Percentiles rank a stretch among this genome's conserved stretches.
phyloP scores from a whole-genome alignment of 2,113 vertebrate species.

The Stigmatopora nigra region DNA sequence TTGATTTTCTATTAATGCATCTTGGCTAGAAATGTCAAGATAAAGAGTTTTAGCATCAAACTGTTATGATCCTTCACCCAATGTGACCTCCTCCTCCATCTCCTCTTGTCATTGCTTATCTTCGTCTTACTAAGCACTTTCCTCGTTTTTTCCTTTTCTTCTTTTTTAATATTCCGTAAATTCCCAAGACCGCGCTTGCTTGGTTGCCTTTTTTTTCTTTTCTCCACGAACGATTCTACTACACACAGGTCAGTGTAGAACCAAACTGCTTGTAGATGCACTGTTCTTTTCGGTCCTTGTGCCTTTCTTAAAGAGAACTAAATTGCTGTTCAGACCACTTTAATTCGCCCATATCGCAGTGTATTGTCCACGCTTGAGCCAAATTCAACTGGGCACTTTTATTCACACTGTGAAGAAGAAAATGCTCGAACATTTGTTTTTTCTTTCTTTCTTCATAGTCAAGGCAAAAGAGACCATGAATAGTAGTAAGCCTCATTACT shows the following conservation, averaged over 20 bases:
- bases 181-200: conserved; percentile 12
- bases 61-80: conserved; percentile 1
- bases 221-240: conserved; percentile 2
- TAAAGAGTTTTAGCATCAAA: neutral
- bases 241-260: conserved; percentile 3
- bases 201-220: conserved; percentile 6
- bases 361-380: conserved; percentile 18
- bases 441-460: conserved; percentile 28
- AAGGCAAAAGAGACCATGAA: conserved; percentile 50
- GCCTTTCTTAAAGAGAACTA: conserved; percentile 11
- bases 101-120: conserved; percentile 7
- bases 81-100: neutral
- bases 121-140: conserved; percentile 6
- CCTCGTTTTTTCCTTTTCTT: neutral
- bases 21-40: neutral
- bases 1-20: conserved; percentile 8
- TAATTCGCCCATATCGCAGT: conserved; percentile 18
- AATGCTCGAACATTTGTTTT: conserved; percentile 24
- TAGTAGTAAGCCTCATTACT: conserved; percentile 63
- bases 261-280: conserved; percentile 8
- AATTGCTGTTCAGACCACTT: conserved; percentile 22
- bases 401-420: conserved; percentile 28
- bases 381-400: conserved; percentile 31
- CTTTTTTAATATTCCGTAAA: neutral
- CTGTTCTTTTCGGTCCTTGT: conserved; percentile 13